Percentiles rank a stretch among this genome's conserved stretches.
Conservation (phyloP, 2,113 vertebrate species). For the Jacana jacana region DNA sequence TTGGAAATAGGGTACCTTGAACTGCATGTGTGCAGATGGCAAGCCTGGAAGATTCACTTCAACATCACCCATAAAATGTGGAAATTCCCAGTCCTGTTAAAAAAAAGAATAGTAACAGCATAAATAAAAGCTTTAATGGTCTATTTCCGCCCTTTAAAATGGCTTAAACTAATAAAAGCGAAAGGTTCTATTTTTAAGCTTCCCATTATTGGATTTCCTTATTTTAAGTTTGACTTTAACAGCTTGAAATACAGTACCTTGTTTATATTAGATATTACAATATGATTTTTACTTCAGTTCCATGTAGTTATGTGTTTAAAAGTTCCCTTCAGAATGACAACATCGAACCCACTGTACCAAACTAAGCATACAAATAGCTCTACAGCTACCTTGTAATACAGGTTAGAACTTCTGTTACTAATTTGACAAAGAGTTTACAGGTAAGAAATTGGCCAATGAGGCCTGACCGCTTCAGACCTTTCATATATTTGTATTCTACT, state of each 20-base stretch:
- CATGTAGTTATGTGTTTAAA: slow-evolving; percentile 1
- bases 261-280: not conserved
- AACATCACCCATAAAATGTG: slow-evolving; percentile 97
- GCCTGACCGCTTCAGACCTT: not conserved
- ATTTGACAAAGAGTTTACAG: not conserved
- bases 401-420: not conserved
- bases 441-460: not conserved
- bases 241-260: not conserved
- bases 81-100: slow-evolving; percentile 96
- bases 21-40: slow-evolving; percentile 90
- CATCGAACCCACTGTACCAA: not conserved
- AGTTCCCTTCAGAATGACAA: slow-evolving; percentile 13
- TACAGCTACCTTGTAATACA: not conserved
- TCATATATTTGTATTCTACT: not conserved
- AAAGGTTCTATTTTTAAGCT: slow-evolving; percentile 18
- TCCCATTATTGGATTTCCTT: not conserved
- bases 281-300: slow-evolving; percentile 26
- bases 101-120: slow-evolving; percentile 18
- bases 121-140: not conserved
- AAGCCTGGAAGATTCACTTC: slow-evolving; percentile 96
- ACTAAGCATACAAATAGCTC: not conserved
- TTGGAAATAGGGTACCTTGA: slow-evolving; percentile 92
- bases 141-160: not conserved
- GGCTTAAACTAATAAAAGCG: not conserved
- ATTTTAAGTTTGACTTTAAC: not conserved